Evolutionary conservation across 1,140 invertebrate species (phyloP).

Genomic region (Platyscapa corneri): DNA sequence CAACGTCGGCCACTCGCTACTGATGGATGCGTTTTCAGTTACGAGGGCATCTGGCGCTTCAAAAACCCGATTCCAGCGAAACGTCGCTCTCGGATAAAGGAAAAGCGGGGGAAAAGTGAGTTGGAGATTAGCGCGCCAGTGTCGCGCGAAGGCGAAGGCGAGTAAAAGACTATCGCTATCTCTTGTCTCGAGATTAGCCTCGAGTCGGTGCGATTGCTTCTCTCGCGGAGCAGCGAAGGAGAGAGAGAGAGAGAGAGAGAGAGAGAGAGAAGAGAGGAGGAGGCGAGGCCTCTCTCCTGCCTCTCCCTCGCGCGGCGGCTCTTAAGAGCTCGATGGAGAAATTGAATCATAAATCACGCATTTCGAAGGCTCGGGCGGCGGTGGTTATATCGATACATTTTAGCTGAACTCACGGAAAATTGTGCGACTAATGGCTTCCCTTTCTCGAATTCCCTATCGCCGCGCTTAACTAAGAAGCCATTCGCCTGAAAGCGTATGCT

Average conservation of each 20-base stretch:
- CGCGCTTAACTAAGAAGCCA: slow-evolving; percentile 46
- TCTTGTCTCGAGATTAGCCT: not conserved
- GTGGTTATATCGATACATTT: slow-evolving; percentile 39
- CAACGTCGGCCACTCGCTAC: no score
- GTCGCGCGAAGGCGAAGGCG: not conserved
- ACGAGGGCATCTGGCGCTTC: not conserved
- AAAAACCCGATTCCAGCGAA: not conserved
- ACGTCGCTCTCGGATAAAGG: not conserved
- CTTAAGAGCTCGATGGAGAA: slow-evolving; percentile 56
- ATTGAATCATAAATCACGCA: slow-evolving; percentile 65
- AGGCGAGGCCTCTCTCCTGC: slow-evolving; percentile 19
- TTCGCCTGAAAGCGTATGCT: not conserved
- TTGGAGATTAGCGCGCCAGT: not conserved
- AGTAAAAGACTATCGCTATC: slow-evolving; percentile 17
- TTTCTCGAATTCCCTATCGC: slow-evolving; percentile 44
- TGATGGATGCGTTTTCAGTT: not conserved
- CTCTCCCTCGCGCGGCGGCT: not conserved
- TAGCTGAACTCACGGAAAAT: slow-evolving; percentile 41
- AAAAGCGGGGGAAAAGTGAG: not conserved
- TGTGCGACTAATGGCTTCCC: slow-evolving; percentile 45
- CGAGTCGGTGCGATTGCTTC: slow-evolving; percentile 4
- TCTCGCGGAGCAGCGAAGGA: slow-evolving; percentile 15
- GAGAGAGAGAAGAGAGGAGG: not conserved
- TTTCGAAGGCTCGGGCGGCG: slow-evolving; percentile 50
- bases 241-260: no score